Conservation (phyloP, 2,797 vertebrate genomes). For the Amblyraja radiata region DNA sequence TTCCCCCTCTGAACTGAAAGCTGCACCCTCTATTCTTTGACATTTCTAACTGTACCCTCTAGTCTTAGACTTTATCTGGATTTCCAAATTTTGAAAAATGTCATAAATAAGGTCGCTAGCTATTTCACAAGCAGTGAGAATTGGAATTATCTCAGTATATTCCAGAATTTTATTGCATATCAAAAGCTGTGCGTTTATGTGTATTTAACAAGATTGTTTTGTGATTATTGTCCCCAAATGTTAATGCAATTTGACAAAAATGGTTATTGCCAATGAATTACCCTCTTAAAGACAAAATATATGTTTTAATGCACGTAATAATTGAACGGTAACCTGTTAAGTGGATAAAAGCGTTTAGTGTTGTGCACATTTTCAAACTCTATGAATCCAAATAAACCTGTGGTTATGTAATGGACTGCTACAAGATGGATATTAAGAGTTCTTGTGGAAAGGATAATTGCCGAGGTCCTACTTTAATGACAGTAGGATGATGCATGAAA, state of each 20-base stretch:
- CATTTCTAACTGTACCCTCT: too few relatives aligned
- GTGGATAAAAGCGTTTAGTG: neutral
- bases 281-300: neutral
- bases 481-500: neutral
- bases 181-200: too few relatives aligned
- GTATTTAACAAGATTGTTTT: neutral
- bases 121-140: neutral
- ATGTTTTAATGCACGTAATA: neutral
- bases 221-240: neutral
- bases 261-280: neutral
- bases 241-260: neutral
- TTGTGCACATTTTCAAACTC: neutral
- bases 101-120: neutral
- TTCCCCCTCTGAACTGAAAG: too few relatives aligned
- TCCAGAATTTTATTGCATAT: too few relatives aligned
- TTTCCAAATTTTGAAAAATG: neutral
- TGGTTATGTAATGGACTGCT: neutral
- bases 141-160: neutral
- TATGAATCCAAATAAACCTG: neutral
- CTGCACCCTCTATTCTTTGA: too few relatives aligned
- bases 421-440: neutral
- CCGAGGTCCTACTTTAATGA: neutral
- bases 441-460: neutral
- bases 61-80: too few relatives aligned
- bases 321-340: neutral